Conservation (phyloP, 2,888 invertebrate species). For the Polyploca ridens region DNA sequence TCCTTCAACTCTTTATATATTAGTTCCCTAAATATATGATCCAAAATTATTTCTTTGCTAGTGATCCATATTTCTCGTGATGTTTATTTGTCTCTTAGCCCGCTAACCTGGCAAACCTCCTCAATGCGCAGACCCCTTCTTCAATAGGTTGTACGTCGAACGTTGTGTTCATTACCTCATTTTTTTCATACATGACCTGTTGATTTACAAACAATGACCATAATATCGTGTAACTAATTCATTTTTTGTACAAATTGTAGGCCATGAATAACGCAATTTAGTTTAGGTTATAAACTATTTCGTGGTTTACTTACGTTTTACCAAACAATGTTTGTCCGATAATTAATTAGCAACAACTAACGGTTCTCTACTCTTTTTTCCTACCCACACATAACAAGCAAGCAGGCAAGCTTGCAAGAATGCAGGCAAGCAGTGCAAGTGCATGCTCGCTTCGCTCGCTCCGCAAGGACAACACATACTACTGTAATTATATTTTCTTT, state of each 20-base stretch:
- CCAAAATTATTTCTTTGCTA: too few relatives aligned
- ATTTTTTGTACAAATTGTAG: background rate
- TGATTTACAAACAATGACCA: conserved; percentile 39
- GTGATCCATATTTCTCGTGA: background rate
- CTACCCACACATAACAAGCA: too few relatives aligned
- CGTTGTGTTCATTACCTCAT: conserved; percentile 66
- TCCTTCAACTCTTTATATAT: too few relatives aligned
- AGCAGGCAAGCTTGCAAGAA: too few relatives aligned
- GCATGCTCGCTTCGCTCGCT: too few relatives aligned
- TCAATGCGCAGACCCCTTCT: conserved; percentile 14
- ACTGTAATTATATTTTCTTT: too few relatives aligned
- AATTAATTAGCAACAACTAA: too few relatives aligned
- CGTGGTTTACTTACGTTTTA: background rate
- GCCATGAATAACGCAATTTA: background rate
- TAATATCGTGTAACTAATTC: conserved; percentile 19
- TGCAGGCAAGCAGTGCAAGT: too few relatives aligned
- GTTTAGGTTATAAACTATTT: background rate
- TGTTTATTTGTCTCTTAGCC: conserved; percentile 53
- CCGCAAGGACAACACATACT: too few relatives aligned
- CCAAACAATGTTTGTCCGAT: too few relatives aligned
- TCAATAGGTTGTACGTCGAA: conserved; percentile 41
- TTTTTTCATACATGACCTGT: conserved; percentile 49
- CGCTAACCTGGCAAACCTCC: conserved; percentile 56
- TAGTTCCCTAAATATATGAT: too few relatives aligned
- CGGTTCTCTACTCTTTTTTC: too few relatives aligned